Base-by-base conservation (phyloP, 1,140 invertebrate genomes). In the Meloidogyne floridensis region DNA sequence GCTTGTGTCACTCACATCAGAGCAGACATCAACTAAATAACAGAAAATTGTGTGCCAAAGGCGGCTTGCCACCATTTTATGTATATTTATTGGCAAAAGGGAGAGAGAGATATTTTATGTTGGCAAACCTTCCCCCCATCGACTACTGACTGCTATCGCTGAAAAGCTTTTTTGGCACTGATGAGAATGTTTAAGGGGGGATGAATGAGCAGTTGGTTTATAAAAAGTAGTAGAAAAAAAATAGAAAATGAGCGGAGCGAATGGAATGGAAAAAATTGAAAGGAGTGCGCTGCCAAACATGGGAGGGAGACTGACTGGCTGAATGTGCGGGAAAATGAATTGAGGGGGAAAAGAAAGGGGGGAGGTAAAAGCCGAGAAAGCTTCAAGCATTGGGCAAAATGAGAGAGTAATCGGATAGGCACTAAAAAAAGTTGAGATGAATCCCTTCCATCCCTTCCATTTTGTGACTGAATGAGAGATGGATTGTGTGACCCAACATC, bases 131-230 rank as follows among this genome's bases (percentile, higher is more conserved):
- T 56, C 13, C 59, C 7, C 59, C 59, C n/a, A 59, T 59, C 56
- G 56, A 59, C 56, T 59, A 59, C 56, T 59, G 56, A 59, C 56
- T 59, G 56, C 56, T 65, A 65, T 65, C 59, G 59, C 59, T 65
- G 7, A 32, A 32, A 65, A 65, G n/a, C 59, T 32, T 32, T 32
- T 6, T 59, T 13, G 59, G 59, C 10, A 65, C 59, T 65, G 59
- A 65, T 65, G 59, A 65, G n/a, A 65, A 65, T 65, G 59, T n/a
- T n/a, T 15, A 15, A 59, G 56, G 56, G 59, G 4, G 15, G 56
- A 9, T 3, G 56, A 65, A n/a, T 65, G 15, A 65, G 59, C 15
- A 65, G 59, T 59, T n/a, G 59, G 10, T 65, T 6, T 6, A n/a
- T 15, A 2, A n/a, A 65, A 65, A 59, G 56, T 59, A 59, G 54